phyloP scores from a whole-genome alignment of 35 echinoderm and acorn worm genomes.

The Lytechinus pictus region DNA sequence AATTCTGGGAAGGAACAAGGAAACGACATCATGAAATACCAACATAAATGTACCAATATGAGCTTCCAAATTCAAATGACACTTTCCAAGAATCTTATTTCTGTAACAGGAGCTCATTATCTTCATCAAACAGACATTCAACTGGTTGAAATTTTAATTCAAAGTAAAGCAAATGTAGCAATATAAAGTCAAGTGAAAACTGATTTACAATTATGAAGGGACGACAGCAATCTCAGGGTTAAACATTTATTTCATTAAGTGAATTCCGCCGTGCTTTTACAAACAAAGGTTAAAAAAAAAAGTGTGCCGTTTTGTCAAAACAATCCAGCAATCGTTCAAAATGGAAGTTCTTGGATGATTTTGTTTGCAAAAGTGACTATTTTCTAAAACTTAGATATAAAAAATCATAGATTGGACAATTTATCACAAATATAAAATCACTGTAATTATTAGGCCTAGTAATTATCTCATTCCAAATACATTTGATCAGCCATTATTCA shows the following conservation, averaged over 20 bases:
- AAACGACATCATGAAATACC: not conserved
- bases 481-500: not conserved
- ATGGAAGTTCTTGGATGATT: not conserved
- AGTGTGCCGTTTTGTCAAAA: not conserved
- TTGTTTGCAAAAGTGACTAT: not conserved
- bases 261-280: not conserved
- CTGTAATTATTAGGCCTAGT: not conserved
- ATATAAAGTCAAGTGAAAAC: too few relatives aligned
- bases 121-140: not conserved
- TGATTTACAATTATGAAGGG: not conserved
- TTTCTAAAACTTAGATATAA: not conserved
- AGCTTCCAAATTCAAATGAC: not conserved
- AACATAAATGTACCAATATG: not conserved
- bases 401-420: not conserved
- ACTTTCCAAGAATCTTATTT: not conserved
- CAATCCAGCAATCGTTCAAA: not conserved
- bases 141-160: not conserved
- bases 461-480: not conserved
- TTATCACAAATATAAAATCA: not conserved
- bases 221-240: not conserved
- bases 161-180: not conserved
- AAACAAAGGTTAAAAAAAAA: not conserved
- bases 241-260: not conserved
- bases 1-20: slow-evolving; percentile 36
- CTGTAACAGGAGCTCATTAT: not conserved